Conservation (phyloP, 2,888 invertebrate species). For the Linnaemya tessellans region DNA sequence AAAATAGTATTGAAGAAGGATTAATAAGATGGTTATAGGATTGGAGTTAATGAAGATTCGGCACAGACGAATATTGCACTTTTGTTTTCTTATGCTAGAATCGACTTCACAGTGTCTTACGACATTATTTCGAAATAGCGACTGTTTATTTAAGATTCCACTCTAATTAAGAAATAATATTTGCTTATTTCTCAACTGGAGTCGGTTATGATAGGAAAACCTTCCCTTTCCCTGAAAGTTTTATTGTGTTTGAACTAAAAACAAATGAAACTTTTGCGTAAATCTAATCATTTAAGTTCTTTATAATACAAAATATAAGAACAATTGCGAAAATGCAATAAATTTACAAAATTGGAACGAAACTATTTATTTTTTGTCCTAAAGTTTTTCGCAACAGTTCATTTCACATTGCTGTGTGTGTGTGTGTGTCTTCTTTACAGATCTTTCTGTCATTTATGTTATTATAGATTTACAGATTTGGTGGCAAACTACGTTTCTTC, state of each 20-base stretch:
- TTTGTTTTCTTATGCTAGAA: too few relatives aligned
- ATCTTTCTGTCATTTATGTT: slow-evolving; percentile 37
- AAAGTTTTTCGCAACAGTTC: slow-evolving; percentile 39
- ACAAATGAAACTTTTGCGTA: slow-evolving; percentile 59
- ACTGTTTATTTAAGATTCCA: too few relatives aligned
- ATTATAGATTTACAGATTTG: slow-evolving; percentile 51
- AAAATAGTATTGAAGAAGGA: too few relatives aligned
- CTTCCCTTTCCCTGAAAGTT: slow-evolving; percentile 58
- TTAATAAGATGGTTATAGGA: too few relatives aligned
- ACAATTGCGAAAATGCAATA: slow-evolving; percentile 30
- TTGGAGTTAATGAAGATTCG: too few relatives aligned
- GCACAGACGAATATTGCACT: too few relatives aligned
- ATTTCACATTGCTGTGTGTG: slow-evolving; percentile 10
- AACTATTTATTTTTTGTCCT: slow-evolving; percentile 30
- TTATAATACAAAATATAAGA: slow-evolving; percentile 48
- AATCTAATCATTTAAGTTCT: slow-evolving; percentile 62
- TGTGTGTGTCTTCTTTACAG: not conserved
- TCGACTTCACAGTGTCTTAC: too few relatives aligned
- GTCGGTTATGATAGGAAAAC: not conserved
- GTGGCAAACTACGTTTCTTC: not conserved
- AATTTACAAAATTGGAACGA: slow-evolving; percentile 55
- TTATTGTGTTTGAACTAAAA: slow-evolving; percentile 42
- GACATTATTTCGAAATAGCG: too few relatives aligned
- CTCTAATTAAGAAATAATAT: too few relatives aligned
- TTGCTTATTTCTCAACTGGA: too few relatives aligned